phyloP scores from a whole-genome alignment of 2,888 invertebrate genomes.

The Drosophila neotestacea region DNA sequence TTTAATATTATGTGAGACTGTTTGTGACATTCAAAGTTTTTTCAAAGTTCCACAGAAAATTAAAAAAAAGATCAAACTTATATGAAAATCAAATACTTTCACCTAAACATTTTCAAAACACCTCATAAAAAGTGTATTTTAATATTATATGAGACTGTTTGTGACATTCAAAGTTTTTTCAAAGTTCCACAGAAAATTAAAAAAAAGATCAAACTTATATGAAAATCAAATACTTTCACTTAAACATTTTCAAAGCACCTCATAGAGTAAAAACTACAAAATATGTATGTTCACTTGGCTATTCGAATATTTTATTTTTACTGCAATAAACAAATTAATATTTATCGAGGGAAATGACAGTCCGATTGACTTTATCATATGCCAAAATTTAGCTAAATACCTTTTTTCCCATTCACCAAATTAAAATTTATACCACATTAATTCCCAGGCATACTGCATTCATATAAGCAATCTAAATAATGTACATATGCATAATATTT shows the following conservation, averaged over 20 bases:
- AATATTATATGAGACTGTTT: background rate
- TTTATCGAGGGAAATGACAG: background rate
- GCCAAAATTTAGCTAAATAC: background rate
- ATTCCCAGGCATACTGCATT: background rate
- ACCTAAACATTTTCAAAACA: no score
- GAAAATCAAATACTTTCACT: no score
- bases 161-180: background rate
- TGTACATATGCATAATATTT: background rate
- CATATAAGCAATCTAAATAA: background rate
- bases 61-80: no score
- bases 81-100: no score
- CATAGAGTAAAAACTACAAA: no score
- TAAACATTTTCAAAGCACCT: no score
- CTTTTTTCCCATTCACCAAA: background rate
- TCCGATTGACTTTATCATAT: background rate
- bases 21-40: background rate
- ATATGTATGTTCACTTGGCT: no score
- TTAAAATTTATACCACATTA: background rate
- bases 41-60: background rate
- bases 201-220: no score
- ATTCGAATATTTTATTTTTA: no score
- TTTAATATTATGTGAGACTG: background rate
- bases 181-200: no score
- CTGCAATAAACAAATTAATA: background rate
- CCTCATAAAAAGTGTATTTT: conserved; percentile 1